Conservation (phyloP, 1,140 invertebrate genomes). For the Apis laboriosa region DNA sequence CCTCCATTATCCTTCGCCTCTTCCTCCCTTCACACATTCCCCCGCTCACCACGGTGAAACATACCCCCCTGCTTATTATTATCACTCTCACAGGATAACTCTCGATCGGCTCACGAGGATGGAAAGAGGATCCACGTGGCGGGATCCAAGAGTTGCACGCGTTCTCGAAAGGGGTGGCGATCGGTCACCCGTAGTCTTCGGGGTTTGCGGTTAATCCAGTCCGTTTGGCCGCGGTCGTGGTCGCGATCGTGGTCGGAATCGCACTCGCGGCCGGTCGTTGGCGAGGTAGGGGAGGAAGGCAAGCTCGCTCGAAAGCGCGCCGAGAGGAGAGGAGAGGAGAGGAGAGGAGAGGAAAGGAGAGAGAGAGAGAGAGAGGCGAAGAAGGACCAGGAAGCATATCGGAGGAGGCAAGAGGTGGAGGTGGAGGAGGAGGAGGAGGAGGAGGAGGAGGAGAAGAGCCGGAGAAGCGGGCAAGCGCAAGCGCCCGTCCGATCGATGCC, state of each 20-base stretch:
- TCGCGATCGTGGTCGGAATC: constrained; percentile 37
- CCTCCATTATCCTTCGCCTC: not conserved
- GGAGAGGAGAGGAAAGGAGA: not conserved
- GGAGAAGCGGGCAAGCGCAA: constrained; percentile 72
- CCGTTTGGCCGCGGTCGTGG: constrained; percentile 61
- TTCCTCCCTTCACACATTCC: not conserved
- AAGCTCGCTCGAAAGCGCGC: constrained; percentile 4
- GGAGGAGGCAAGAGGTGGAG: constrained; percentile 2
- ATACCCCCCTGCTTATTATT: not conserved
- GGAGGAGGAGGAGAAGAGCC: constrained; percentile 48
- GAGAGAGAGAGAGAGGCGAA: not conserved
- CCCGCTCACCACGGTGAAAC: not conserved
- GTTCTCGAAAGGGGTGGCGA: constrained; percentile 54
- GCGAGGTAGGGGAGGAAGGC: not conserved
- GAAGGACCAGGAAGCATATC: constrained; percentile 35
- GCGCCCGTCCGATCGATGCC: constrained; percentile 78
- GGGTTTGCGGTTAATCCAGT: constrained; percentile 60
- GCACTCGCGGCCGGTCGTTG: constrained; percentile 52
- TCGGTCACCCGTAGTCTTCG: constrained; percentile 54
- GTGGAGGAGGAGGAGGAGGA: constrained; percentile 59
- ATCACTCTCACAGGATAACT: not conserved
- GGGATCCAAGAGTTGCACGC: not conserved
- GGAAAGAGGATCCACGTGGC: not conserved
- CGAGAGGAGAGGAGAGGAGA: not conserved
- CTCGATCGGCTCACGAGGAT: not conserved